Percentiles rank a stretch among this genome's conserved stretches.
These are phyloP conservation scores for Polypterus senegalus DNA, from an alignment of 2,113 vertebrate species.

Conservation along the genomic window DNA sequence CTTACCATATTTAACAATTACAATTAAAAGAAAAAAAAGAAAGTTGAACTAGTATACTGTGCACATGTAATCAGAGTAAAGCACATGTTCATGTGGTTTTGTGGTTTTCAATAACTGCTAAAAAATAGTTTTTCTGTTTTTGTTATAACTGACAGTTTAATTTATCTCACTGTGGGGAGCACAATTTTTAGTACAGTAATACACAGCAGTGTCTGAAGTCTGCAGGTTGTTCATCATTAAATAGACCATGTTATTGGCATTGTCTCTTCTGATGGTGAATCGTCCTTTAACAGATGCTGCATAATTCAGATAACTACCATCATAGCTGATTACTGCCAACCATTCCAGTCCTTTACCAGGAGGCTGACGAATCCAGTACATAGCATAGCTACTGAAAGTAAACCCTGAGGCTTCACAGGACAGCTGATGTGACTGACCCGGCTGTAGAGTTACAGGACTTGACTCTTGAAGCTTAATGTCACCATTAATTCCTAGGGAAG, in stretches of 20 bases:
- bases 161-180: neutral
- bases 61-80: no score
- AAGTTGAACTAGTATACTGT: no score
- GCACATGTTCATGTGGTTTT: no score
- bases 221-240: conserved; percentile 8
- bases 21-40: no score
- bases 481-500: no score
- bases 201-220: conserved; percentile 7
- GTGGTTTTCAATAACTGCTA: no score
- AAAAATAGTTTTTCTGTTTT: neutral
- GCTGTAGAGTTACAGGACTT: neutral
- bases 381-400: neutral
- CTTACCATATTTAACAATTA: no score
- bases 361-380: conserved; percentile 9
- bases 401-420: neutral
- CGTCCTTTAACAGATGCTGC: conserved; percentile 3
- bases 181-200: conserved; percentile 9
- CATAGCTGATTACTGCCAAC: neutral
- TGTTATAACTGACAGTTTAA: neutral
- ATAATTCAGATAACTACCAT: neutral
- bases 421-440: neutral
- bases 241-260: conserved; percentile 1
- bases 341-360: conserved; percentile 8
- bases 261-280: conserved; percentile 12
- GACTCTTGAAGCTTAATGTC: neutral